Conservation (phyloP, 1,140 invertebrate genomes). For the Anastrepha obliqua region DNA sequence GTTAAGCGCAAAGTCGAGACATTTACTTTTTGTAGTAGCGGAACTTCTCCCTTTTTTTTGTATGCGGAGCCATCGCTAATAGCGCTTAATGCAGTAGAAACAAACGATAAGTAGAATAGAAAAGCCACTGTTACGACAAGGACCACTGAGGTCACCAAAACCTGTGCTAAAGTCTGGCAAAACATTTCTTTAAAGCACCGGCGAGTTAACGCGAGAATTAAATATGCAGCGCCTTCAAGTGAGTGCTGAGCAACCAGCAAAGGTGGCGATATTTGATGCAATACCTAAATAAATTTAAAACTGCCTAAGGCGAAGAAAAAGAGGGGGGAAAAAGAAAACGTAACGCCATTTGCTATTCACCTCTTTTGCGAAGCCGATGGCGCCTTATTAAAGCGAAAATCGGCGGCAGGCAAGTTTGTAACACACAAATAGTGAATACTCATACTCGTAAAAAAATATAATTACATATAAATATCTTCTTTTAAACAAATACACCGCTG, state of each 20-base stretch:
- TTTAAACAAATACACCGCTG: background rate
- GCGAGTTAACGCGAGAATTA: background rate
- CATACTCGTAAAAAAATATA: too few species aligned
- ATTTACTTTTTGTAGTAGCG: too few species aligned
- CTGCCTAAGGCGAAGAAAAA: background rate
- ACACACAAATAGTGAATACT: background rate
- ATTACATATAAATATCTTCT: too few species aligned
- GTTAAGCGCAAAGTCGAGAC: too few species aligned
- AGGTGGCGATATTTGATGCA: too few species aligned
- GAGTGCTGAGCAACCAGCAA: background rate
- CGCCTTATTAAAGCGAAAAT: background rate
- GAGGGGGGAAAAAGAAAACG: background rate
- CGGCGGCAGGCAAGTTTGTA: background rate
- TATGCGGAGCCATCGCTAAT: too few species aligned
- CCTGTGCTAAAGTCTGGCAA: background rate
- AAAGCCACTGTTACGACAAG: too few species aligned
- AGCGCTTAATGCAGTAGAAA: too few species aligned
- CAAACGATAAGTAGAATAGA: too few species aligned
- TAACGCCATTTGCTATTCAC: background rate
- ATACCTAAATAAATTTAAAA: background rate
- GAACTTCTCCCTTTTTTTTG: too few species aligned
- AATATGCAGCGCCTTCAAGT: background rate
- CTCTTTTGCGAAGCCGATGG: background rate
- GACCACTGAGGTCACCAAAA: too few species aligned
- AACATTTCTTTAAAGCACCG: background rate